Evolutionary conservation across 2,888 invertebrate genomes (phyloP).

Genomic region (Nesidiocoris tenuis): DNA sequence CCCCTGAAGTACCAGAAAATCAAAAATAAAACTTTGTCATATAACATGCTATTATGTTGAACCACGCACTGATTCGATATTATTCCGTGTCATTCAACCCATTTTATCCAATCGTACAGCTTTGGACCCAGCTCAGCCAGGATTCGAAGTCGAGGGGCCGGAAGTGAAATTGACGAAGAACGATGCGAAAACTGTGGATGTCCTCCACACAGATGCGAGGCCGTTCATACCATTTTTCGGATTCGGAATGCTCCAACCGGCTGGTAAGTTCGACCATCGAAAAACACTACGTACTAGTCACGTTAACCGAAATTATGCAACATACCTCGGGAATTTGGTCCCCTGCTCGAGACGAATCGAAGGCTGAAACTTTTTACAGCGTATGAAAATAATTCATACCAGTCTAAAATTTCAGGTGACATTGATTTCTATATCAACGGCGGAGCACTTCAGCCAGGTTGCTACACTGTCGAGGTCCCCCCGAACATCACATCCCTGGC

Average conservation of each 20-base stretch:
- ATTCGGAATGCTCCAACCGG: constrained; percentile 61
- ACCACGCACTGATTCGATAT: too few relatives aligned
- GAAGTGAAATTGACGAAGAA: constrained; percentile 59
- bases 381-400: too few relatives aligned
- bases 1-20: too few relatives aligned
- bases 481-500: constrained; percentile 49
- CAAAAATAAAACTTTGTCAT: too few relatives aligned
- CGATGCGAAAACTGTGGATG: constrained; percentile 64
- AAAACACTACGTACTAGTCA: background rate
- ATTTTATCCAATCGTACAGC: too few relatives aligned
- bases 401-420: constrained; percentile 54
- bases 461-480: constrained; percentile 52
- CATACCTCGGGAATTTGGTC: too few relatives aligned
- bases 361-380: too few relatives aligned
- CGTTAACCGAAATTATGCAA: too few relatives aligned
- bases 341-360: too few relatives aligned
- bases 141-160: constrained; percentile 57
- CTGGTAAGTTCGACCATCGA: constrained; percentile 54
- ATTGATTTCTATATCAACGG: constrained; percentile 71
- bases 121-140: constrained; percentile 66
- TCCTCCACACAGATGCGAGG: constrained; percentile 64
- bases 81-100: too few relatives aligned
- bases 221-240: constrained; percentile 59
- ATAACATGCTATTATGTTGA: too few relatives aligned
- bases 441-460: constrained; percentile 67